Evolutionary conservation across 2,797 vertebrate species (phyloP), one percentile per base, ranked within the genome.

Genomic region (Gallinago solitaria): DNA sequence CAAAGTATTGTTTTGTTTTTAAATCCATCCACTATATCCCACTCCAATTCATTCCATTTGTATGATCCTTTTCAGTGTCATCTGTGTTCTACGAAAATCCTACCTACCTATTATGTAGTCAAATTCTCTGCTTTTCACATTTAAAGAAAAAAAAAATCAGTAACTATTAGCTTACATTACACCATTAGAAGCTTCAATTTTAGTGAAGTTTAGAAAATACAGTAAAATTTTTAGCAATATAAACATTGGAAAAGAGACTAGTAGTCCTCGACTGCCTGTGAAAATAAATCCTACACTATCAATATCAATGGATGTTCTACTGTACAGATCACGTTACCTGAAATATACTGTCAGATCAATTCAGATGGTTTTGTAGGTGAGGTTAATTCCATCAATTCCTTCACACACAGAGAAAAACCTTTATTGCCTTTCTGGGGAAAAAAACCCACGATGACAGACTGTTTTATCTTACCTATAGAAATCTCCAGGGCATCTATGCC

Each of bases 1-100:
- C 23, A 90, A 87, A 25, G 5, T 45, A 83, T 41, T 18, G 16
- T 30, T 53, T 53, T 53, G 28, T 51, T 51, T 30, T 53, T 30
- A 30, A 53, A 53, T 18, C 28, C 30, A 30, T 30, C 51, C 28
- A 30, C 28, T 30, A 11, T 30, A 53, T 30, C 17, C 51, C 51
- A 18, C 51, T 53, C 51, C 37, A 78, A 92, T 90, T 77, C 25
- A 67, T 60, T 51, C 45, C 4, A 1, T 71, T 84, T 18, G 20
- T 9, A 50, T 3, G 4, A 9, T 54, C 23, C 37, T 65, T 87
- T 60, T 43, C 24, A 32, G 2, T 0, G 0, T 50, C 17, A 61
- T 33, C 23, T 69, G 12, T 35, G 47, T 16, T 69, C 37, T 21
- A 33, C 32, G 45, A 79, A 35, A 61, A 61, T 28, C 57, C 18